Evolutionary conservation across 2,888 invertebrate species (phyloP).

Genomic region (Cephus spinipes): DNA sequence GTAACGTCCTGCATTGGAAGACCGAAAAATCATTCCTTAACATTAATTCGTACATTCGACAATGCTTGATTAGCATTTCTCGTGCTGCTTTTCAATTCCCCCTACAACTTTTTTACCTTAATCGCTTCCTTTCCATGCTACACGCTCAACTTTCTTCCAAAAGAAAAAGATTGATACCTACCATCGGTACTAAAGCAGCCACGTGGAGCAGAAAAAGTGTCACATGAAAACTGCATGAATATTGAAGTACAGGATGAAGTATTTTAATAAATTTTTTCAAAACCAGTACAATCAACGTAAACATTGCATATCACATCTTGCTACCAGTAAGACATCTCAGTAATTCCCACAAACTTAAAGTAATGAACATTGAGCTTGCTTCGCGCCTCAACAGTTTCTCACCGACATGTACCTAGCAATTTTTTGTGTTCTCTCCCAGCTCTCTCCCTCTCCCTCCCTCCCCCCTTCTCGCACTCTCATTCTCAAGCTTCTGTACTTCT

Average conservation of each 20-base stretch:
- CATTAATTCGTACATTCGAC: not conserved
- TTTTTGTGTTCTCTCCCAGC: not conserved
- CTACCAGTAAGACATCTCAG: not conserved
- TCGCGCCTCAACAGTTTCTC: not conserved
- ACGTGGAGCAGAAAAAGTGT: not conserved
- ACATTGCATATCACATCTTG: too few species aligned
- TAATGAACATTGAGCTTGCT: not conserved
- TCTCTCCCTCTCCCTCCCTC: not conserved
- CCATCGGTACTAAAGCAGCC: not conserved
- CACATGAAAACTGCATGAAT: not conserved
- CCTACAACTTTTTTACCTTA: not conserved
- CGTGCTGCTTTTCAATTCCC: not conserved
- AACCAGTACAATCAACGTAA: too few species aligned
- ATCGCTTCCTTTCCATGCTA: not conserved
- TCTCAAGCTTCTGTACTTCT: constrained; percentile 28
- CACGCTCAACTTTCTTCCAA: not conserved
- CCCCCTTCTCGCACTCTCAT: not conserved
- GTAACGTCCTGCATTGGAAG: not conserved
- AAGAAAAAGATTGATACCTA: not conserved
- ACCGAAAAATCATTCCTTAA: not conserved
- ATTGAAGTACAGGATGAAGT: not conserved
- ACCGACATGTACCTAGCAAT: too few species aligned
- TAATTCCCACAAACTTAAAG: not conserved
- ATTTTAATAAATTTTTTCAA: not conserved
- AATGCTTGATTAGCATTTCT: not conserved